phyloP scores from a whole-genome alignment of 2,888 invertebrate genomes.

The Aleiodes leptofemur region DNA sequence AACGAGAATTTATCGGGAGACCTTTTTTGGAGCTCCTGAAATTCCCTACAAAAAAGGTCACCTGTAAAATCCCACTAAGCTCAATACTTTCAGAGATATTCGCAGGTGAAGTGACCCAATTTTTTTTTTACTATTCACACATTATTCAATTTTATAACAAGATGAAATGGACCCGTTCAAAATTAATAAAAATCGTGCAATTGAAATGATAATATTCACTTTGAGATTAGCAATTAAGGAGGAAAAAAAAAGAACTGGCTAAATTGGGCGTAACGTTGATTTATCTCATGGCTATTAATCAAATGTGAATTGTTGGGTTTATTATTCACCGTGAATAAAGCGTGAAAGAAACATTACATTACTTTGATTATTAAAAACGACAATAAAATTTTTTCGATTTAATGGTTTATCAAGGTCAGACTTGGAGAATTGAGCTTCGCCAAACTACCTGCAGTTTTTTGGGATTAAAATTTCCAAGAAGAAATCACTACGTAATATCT shows the following conservation, averaged over 20 bases:
- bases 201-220: conserved; percentile 12
- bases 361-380: not conserved
- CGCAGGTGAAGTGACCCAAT: no score
- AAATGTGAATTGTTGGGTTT: conserved; percentile 11
- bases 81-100: no score
- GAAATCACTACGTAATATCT: not conserved
- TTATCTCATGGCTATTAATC: conserved; percentile 20
- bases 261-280: conserved; percentile 28
- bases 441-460: conserved; percentile 16
- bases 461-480: not conserved
- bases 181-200: not conserved
- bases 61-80: no score
- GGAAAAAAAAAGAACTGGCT: conserved; percentile 3
- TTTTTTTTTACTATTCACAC: no score
- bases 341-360: conserved; percentile 27
- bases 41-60: no score
- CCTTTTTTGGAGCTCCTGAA: no score
- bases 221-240: not conserved
- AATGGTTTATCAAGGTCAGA: conserved; percentile 13
- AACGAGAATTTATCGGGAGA: no score
- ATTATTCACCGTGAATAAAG: conserved; percentile 18
- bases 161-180: no score
- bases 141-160: no score
- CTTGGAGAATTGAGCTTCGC: not conserved
- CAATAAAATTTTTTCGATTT: conserved; percentile 14